Evolutionary conservation across 2,797 vertebrate genomes (phyloP), one percentile per base, ranked within the genome.

Genomic region (Sebastes wilsoni): DNA sequence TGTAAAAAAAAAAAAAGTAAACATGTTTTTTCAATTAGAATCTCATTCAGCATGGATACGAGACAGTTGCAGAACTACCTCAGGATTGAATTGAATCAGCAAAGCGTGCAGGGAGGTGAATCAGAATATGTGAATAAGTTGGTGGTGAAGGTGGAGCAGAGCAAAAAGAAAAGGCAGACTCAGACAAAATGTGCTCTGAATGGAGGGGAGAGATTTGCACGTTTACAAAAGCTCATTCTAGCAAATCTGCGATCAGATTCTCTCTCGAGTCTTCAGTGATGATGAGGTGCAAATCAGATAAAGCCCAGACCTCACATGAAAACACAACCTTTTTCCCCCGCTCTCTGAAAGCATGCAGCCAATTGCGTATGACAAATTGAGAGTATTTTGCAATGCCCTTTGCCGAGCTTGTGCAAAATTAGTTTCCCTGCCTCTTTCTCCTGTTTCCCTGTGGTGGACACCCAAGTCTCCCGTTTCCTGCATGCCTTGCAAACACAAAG

Each of bases 361-460:
- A 81, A 86, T 87, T 91, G 88, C 84, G 80, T 83, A 61, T 89
- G 88, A 93, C 82, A 92, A 93, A 93, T 90, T 83, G 85, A 91
- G 64, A 86, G 82, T 72, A 75, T 90, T 92, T 88, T 91, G 81
- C 78, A 81, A 85, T 82, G 88, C 77, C 82, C 80, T 90, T 91
- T 84, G 77, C 82, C 71, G 71, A 69, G 81, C 73, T 85, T 28
- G 80, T 82, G 80, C 83, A 92, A 88, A 93, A 94, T 86, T 20
- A 61, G 66, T 90, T 92, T 86, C 69, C 60, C 81, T 75, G 65
- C 66, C 81, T 83, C 73, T 87, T 87, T 83, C 83, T 89, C 79
- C 79, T 71, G 77, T 87, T 86, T 86, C 32, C 77, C 82, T 71
- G 76, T 86, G 79, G n/a, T 69, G 85, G 89, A 89, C 81, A 76